Evolutionary conservation across 2,797 vertebrate species (phyloP).

Genomic region (Tachyglossus aculeatus): DNA sequence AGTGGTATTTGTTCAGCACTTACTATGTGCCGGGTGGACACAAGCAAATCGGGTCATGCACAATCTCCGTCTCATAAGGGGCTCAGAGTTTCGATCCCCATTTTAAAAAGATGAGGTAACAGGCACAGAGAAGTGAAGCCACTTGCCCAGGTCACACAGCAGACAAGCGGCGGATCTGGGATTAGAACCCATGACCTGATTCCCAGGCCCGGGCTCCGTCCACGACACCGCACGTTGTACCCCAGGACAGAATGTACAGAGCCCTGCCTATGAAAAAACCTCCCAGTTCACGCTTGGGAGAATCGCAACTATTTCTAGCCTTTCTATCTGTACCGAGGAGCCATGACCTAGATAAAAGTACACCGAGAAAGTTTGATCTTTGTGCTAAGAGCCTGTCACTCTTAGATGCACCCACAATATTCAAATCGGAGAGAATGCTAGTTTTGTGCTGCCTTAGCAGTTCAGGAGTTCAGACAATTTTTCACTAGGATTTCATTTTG

Average conservation of each 20-base stretch:
- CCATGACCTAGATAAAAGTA: constrained; percentile 34
- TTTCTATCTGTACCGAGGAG: constrained; percentile 21
- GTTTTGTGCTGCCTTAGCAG: background rate
- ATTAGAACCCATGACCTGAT: too few relatives aligned
- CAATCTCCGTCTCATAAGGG: too few relatives aligned
- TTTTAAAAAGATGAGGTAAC: too few relatives aligned
- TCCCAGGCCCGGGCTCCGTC: too few relatives aligned
- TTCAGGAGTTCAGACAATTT: background rate
- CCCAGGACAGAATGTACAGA: constrained; percentile 7
- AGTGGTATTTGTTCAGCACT: too few relatives aligned
- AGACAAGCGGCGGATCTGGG: too few relatives aligned
- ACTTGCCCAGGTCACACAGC: too few relatives aligned
- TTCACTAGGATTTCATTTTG: constrained; percentile 8
- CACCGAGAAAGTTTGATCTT: constrained; percentile 33
- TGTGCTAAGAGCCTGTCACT: background rate
- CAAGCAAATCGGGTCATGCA: too few relatives aligned
- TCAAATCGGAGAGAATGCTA: background rate
- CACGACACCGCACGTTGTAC: too few relatives aligned
- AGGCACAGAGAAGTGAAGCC: too few relatives aligned
- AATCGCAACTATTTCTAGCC: constrained; percentile 20
- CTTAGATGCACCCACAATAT: background rate
- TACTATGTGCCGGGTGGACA: too few relatives aligned
- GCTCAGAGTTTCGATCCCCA: too few relatives aligned
- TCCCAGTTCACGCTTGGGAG: background rate
- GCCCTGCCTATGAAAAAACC: constrained; percentile 15